Evolutionary conservation across 2,113 vertebrate species (phyloP), one percentile per base, ranked within the genome.

Genomic region (Neotoma lepida): DNA sequence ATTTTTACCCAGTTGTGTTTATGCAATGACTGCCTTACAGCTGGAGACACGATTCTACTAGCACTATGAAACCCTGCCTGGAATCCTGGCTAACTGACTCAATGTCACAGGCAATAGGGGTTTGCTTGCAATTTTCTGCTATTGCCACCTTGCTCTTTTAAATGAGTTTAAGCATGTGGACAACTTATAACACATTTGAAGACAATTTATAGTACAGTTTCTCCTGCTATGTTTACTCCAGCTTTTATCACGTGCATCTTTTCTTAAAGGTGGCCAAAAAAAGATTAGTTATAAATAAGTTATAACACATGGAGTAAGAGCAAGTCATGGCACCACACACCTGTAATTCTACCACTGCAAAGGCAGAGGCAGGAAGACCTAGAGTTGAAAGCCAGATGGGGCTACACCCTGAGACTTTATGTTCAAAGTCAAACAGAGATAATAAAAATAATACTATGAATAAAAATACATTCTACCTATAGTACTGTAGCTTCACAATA

Each of bases 1-100:
- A 15, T 87, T 84, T 96, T 93, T 33, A 77, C 35, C 26, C 35
- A 28, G 1, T 63, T 95, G n/a, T 70, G 51, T 44, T 93, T n/a
- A 49, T 51, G 64, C 49, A 70, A 49, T 51, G 35, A 88, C 76
- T 88, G 44, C 30, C 39, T 80, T 74, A 44, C 24, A 51, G n/a
- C 33, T 85, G 73, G 71, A 71, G 20, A 76, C 35, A 56, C 81
- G 28, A 14, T 30, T 28, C 35, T 70, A 6, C 30, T 54, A 88
- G 28, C 28, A 61, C 33, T 54, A 66, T 61, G 14, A 70, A 44
- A 66, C 30, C n/a, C 28, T 89, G 22, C 28, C 49, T 63, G 10
- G n/a, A 49, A 73, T 74, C 39, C 49, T n/a, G 15, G 2, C 49
- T 77, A 56, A 78, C 20, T 22, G n/a, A 76, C 73, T 74, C 71